phyloP scores from a whole-genome alignment of 1,140 invertebrate genomes.

The Bathynomus jamesi region DNA sequence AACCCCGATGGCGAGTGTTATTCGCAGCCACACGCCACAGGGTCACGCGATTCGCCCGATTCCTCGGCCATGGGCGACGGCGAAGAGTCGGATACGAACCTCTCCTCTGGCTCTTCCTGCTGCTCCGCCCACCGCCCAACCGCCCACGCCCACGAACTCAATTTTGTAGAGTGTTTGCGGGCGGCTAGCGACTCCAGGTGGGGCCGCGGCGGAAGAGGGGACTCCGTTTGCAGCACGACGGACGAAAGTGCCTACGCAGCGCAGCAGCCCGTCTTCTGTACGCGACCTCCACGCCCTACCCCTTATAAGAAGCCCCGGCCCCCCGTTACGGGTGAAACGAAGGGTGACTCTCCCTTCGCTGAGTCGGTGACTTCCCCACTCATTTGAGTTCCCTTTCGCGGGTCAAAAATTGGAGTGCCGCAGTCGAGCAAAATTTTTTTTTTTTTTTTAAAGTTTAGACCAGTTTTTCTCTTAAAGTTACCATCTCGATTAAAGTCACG shows the following conservation, averaged over 20 bases:
- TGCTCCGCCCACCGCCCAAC: neutral
- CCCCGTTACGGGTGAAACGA: neutral
- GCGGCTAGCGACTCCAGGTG: neutral
- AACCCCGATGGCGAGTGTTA: neutral
- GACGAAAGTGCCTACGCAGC: neutral
- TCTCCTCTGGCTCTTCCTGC: neutral
- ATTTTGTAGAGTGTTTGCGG: neutral
- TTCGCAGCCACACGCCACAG: neutral
- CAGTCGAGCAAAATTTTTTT: too few relatives aligned
- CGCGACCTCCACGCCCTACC: neutral
- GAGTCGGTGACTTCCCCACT: neutral
- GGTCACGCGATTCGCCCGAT: neutral
- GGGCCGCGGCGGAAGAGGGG: neutral
- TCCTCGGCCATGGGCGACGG: neutral
- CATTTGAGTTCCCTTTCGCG: too few relatives aligned
- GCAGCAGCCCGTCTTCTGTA: neutral
- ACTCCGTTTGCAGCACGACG: neutral
- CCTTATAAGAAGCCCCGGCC: neutral
- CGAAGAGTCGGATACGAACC: neutral
- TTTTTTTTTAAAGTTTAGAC: too few relatives aligned
- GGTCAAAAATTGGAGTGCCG: too few relatives aligned
- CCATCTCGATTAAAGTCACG: too few relatives aligned
- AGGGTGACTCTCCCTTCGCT: neutral
- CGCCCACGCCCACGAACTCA: neutral
- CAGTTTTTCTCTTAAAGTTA: too few relatives aligned